Conservation (phyloP, 2,797 vertebrate genomes). For the Morus bassanus region DNA sequence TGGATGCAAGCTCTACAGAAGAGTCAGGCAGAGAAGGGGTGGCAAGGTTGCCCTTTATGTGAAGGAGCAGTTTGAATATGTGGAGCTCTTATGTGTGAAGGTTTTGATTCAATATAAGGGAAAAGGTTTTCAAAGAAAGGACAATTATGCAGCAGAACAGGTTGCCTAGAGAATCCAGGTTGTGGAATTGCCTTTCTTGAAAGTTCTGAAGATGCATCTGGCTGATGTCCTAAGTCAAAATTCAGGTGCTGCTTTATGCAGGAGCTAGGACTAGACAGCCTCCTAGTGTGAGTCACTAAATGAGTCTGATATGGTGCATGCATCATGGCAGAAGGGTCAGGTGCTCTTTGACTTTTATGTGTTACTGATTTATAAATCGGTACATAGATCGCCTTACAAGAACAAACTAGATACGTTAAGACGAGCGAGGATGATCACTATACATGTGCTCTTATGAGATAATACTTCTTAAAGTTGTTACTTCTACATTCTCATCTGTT, state of each 20-base stretch:
- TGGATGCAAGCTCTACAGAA: background rate
- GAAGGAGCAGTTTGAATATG: background rate
- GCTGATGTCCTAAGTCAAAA: background rate
- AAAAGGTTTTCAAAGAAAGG: background rate
- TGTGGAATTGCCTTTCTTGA: background rate
- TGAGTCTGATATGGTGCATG: background rate
- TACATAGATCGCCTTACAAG: background rate
- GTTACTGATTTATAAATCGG: background rate
- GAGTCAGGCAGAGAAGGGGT: background rate
- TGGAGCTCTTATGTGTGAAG: background rate
- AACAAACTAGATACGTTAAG: background rate
- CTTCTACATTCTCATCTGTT: background rate
- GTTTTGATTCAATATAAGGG: background rate
- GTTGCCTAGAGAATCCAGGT: background rate
- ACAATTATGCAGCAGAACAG: background rate
- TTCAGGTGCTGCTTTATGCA: background rate
- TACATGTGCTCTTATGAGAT: background rate
- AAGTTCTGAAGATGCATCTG: background rate
- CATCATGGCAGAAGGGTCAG: background rate
- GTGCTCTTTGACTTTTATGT: background rate
- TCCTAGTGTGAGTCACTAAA: background rate
- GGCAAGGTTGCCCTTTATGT: background rate
- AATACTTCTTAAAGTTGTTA: background rate
- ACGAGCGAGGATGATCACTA: background rate
- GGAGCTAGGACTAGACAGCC: background rate